These are phyloP conservation scores for Melipona quadrifasciata DNA, from an alignment of 1,140 invertebrate species.

Conservation along the genomic window DNA sequence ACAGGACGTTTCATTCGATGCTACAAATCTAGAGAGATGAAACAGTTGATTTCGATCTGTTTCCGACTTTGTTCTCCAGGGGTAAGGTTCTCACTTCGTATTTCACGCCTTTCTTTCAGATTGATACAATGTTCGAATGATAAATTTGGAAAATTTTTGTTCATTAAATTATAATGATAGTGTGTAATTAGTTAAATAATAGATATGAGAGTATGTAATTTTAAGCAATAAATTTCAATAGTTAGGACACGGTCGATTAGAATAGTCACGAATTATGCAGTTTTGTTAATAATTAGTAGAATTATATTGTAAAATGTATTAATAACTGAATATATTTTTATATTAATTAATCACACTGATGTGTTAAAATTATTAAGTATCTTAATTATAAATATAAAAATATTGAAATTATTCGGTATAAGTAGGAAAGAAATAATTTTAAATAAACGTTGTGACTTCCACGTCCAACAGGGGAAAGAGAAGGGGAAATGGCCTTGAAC, in stretches of 20 bases:
- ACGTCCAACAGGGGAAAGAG: neutral
- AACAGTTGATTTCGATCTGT: neutral
- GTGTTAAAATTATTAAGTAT: neutral
- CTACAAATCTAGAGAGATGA: no score
- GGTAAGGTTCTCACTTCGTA: neutral
- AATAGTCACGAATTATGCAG: neutral
- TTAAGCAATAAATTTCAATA: neutral
- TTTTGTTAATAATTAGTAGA: neutral
- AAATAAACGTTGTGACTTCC: neutral
- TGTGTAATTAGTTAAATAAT: neutral
- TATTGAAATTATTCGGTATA: neutral
- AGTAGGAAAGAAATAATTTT: neutral
- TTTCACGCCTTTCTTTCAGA: neutral
- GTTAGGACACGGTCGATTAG: neutral
- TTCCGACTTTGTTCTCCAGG: neutral
- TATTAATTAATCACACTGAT: no score
- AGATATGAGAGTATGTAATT: no score
- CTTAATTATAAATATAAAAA: neutral
- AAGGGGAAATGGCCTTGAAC: neutral
- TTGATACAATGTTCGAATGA: no score
- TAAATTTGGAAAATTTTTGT: no score
- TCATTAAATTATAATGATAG: no score
- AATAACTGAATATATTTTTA: neutral
- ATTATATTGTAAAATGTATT: neutral
- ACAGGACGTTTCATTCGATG: neutral